Evolutionary conservation across 64 coral and sea anemone species (phyloP), one percentile per base, ranked within the genome.

Genomic region (Stichodactyla mertensii): DNA sequence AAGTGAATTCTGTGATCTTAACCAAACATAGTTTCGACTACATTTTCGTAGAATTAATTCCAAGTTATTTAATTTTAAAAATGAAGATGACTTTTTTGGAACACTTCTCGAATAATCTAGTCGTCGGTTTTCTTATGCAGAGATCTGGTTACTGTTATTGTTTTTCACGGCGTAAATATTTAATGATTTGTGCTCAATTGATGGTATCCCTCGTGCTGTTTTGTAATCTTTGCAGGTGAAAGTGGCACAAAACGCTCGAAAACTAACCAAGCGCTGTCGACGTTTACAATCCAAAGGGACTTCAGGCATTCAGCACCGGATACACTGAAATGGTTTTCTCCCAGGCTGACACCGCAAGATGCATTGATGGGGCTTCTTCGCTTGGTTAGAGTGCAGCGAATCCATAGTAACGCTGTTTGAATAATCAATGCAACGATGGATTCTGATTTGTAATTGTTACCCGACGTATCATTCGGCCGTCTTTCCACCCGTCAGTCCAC

Each of bases 161-260:
- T 61, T 66, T 81, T 81, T 19, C 15, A 53, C 13, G 19, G 53
- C 20, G 20, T 81, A 53, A 81, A 81, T 81, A 81, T 81, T 81
- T 81, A n/a, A 81, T 81, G 14, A 20, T 81, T 54, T 55, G 78
- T 81, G 53, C 53, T 81, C 78, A 74, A 31, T 74, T 74, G 69
- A 81, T 52, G 27, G 77, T 53, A 22, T 81, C 52, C 11, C 24
- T 28, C 78, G 23, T 31, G 16, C 20, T 81, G 53, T 81, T 81
- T 81, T 81, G 52, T 81, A 81, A 19, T 53, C 78, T 55, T 55
- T 81, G 78, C 78, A 81, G 78, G 78, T 81, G 78, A 81, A 54
- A 0, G 4, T 81, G 36, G 24, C 12, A 31, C 69, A 74, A 74
- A 74, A 26, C n/a, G 8, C 69, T 74, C 27, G n/a, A 31, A 74